Base-by-base conservation (phyloP, 2,888 invertebrate species). In the Microctonus hyperodae region DNA sequence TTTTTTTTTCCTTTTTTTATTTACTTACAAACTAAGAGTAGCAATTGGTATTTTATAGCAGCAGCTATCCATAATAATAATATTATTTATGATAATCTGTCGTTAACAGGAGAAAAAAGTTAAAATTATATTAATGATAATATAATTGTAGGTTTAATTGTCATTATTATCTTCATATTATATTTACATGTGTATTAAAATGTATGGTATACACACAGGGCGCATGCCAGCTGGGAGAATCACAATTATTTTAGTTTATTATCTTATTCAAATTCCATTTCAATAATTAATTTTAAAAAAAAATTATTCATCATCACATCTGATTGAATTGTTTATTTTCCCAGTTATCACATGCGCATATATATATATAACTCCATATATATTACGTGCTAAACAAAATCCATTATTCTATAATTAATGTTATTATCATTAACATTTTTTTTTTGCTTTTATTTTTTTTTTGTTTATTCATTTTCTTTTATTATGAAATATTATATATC, bases 71-170 rank as follows among this genome's bases (percentile, higher is more conserved):
- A 73, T 77, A 61, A 75, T 74, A 61, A 75, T 74, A 72, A 75
- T 74, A 71, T 67, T 72, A 73, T 72, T 72, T 71, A 72, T 72
- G 72, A 72, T 77, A 71, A 73, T 68, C 66, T 67, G 62, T 69
- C 64, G 28, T 59, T 65, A 59, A 59, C 55, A 64, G 31, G 61
- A 20, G n/a, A 37, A 74, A 72, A 72, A 75, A 65, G 72, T 75
- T 78, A 78, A 77, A 78, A 77, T 78, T 78, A 79, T 77, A 76
- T 75, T 75, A 73, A 75, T 78, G 68, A 75, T 76, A 73, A 74
- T 77, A n/a, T n/a, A 70, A 76, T 77, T 75, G 74, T 76, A 78
- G 72, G 78, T 70, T 70, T 73, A 75, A 74, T 76, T 75, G 74
- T 76, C 74, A 73, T 75, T 75, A 75, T 73, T 73, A 72, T 70